These are phyloP conservation scores for Drosophila yooni DNA, from an alignment of 2,888 invertebrate genomes.

Conservation along the genomic window DNA sequence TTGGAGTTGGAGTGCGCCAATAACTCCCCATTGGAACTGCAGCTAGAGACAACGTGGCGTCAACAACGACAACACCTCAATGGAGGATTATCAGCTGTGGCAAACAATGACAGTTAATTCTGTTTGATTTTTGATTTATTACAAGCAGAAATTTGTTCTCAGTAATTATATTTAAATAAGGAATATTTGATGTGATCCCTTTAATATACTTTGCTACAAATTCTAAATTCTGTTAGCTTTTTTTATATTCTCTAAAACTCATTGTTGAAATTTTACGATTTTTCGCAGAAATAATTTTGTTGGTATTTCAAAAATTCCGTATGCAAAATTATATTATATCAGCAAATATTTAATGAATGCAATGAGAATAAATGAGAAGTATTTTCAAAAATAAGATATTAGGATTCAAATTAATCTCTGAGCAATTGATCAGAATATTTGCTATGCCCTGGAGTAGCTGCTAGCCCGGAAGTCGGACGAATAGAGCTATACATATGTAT, in stretches of 20 bases:
- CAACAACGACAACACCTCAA: slow-evolving; percentile 12
- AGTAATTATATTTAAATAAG: neutral
- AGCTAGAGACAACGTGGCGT: slow-evolving; percentile 73
- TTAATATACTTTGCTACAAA: neutral
- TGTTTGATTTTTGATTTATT: slow-evolving; percentile 63
- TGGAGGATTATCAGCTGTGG: slow-evolving; percentile 55
- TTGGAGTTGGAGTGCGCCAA: slow-evolving; percentile 4
- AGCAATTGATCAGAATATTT: neutral
- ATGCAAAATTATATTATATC: neutral
- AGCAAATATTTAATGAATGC: neutral
- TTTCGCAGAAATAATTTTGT: neutral
- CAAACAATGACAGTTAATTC: slow-evolving; percentile 26
- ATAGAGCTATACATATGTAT: neutral
- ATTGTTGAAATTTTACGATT: neutral
- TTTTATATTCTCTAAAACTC: neutral
- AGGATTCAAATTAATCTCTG: neutral
- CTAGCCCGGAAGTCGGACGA: neutral
- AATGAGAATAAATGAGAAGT: neutral
- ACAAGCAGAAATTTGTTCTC: slow-evolving; percentile 23
- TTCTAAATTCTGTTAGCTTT: neutral
- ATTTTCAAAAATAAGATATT: neutral
- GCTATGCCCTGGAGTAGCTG: neutral
- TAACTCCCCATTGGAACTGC: slow-evolving; percentile 11
- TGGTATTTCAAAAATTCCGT: neutral
- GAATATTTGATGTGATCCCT: neutral